These are phyloP conservation scores for Hyperoplus immaculatus DNA, from an alignment of 2,797 vertebrate species.

Conservation along the genomic window DNA sequence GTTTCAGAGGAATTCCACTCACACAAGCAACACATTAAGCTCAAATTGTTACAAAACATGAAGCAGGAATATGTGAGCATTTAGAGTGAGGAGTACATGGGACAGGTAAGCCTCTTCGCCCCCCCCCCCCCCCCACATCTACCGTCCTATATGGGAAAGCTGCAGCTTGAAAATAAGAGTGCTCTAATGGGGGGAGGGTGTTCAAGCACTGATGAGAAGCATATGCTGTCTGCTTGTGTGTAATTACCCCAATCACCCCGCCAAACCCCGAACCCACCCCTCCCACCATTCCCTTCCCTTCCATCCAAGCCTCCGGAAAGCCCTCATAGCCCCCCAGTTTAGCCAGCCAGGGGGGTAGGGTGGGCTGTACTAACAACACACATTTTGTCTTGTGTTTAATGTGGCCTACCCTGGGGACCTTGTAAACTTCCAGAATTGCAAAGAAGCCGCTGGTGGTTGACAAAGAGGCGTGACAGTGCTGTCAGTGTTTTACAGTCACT, in stretches of 20 bases:
- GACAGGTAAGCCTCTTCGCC: conserved; percentile 66
- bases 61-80: conserved; percentile 16
- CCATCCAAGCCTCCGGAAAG: conserved; percentile 73
- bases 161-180: conserved; percentile 80
- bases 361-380: conserved; percentile 65
- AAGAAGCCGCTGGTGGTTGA: conserved; percentile 64
- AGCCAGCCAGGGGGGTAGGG: conserved; percentile 55
- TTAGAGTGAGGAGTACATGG: neutral
- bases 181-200: conserved; percentile 77
- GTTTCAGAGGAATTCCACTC: neutral
- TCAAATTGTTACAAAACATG: conserved; percentile 22
- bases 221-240: conserved; percentile 87
- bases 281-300: conserved; percentile 53
- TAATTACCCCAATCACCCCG: conserved; percentile 84
- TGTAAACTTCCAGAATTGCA: conserved; percentile 78
- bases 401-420: conserved; percentile 74
- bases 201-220: conserved; percentile 86
- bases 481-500: conserved; percentile 68
- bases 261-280: conserved; percentile 32
- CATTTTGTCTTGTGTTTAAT: conserved; percentile 77
- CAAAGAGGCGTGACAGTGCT: conserved; percentile 71
- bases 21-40: conserved; percentile 11
- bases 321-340: conserved; percentile 67
- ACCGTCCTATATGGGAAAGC: conserved; percentile 58
- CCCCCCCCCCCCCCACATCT: conserved; percentile 27